These are phyloP conservation scores for Trinectes maculatus DNA, from an alignment of 2,113 vertebrate genomes.

Conservation along the genomic window DNA sequence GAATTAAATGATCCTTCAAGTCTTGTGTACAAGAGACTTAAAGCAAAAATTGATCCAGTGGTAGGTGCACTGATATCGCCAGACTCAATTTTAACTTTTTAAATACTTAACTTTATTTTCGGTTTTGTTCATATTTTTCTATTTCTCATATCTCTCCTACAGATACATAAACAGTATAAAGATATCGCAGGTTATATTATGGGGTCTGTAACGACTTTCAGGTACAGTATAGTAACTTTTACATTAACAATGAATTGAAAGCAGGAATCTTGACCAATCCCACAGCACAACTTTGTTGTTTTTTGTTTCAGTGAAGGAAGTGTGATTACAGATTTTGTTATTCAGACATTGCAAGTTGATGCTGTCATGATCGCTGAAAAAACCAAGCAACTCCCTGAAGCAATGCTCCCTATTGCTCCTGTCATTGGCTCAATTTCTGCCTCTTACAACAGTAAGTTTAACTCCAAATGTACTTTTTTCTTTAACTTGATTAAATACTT, in stretches of 20 bases:
- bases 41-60: neutral
- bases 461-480: neutral
- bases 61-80: constrained; percentile 37
- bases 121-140: neutral
- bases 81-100: neutral
- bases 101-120: no score
- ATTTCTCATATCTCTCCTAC: neutral
- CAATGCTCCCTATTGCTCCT: neutral
- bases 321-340: constrained; percentile 52
- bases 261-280: neutral
- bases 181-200: constrained; percentile 10
- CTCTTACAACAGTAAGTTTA: constrained; percentile 41
- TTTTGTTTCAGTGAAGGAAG: constrained; percentile 69
- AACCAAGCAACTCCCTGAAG: constrained; percentile 18
- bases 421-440: constrained; percentile 19
- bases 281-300: neutral
- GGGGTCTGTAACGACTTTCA: constrained; percentile 45
- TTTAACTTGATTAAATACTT: neutral
- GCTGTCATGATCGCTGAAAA: neutral
- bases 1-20: constrained; percentile 3
- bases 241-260: neutral
- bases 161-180: constrained; percentile 30
- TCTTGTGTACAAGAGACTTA: neutral
- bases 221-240: constrained; percentile 40
- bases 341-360: constrained; percentile 21